Percentiles rank a stretch among this genome's conserved stretches.
Evolutionary conservation across 2,797 vertebrate genomes (phyloP).

Genomic region (Clarias laeviceps): DNA sequence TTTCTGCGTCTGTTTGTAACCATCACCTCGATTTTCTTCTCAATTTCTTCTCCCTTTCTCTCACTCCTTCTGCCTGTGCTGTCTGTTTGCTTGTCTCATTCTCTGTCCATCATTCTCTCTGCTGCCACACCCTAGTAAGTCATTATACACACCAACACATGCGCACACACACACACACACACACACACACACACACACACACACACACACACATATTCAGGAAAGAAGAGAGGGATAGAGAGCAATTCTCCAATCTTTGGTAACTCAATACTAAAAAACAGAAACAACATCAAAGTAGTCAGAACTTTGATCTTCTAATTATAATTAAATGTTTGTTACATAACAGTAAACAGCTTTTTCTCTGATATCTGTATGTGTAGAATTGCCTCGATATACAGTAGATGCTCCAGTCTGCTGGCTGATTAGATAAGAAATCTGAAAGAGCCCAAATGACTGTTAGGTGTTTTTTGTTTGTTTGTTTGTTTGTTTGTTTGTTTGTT

Average conservation of each 20-base stretch:
- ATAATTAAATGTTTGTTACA: background rate
- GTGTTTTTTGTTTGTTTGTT: too few relatives aligned
- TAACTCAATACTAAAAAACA: background rate
- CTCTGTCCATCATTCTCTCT: constrained; percentile 1
- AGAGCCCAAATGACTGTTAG: background rate
- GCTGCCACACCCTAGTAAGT: constrained; percentile 27
- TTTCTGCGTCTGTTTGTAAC: background rate
- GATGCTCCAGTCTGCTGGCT: background rate
- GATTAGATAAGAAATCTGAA: background rate
- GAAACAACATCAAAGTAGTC: background rate
- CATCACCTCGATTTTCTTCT: background rate
- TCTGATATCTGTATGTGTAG: background rate
- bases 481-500: background rate
- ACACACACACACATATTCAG: constrained; percentile 14
- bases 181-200: constrained; percentile 13
- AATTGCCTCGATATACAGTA: background rate
- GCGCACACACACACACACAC: constrained; percentile 9
- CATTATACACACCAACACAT: background rate
- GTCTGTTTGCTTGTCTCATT: background rate
- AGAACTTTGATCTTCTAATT: background rate
- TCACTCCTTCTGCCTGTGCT: background rate
- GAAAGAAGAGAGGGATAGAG: too few relatives aligned
- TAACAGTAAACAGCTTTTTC: background rate
- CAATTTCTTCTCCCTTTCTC: background rate
- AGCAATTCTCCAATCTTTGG: background rate